These are phyloP conservation scores for Trochalopteron elliotii DNA, from an alignment of 2,113 vertebrate species.

Conservation along the genomic window DNA sequence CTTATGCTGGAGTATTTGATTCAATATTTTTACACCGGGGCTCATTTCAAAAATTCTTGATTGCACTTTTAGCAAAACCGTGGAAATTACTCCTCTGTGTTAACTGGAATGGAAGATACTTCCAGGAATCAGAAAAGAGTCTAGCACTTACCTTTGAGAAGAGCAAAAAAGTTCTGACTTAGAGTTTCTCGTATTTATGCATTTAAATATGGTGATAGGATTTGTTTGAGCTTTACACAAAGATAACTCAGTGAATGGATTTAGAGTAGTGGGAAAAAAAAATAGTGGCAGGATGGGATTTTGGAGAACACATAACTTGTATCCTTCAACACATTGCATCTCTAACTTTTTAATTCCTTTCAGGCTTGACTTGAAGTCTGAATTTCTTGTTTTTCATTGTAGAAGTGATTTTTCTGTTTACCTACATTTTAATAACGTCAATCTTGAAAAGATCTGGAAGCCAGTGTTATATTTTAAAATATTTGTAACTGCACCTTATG, in stretches of 20 bases:
- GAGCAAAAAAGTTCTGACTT: background rate
- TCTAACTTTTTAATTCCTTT: background rate
- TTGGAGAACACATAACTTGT: background rate
- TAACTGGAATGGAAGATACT: background rate
- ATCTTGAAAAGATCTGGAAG: accelerated
- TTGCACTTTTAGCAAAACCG: background rate
- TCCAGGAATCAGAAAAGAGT: background rate
- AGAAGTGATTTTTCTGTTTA: background rate
- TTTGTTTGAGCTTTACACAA: background rate
- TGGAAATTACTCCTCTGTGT: background rate
- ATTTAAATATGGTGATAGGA: background rate
- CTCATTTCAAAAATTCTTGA: background rate
- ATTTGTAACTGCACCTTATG: background rate
- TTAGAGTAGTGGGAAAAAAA: background rate
- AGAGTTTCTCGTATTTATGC: background rate
- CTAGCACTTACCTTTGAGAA: background rate
- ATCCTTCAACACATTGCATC: background rate
- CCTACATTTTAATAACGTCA: background rate
- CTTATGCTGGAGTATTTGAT: background rate
- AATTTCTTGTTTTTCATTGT: background rate
- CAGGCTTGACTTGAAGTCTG: background rate
- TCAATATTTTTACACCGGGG: background rate
- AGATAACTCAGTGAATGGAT: background rate
- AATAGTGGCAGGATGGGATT: background rate
- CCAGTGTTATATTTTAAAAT: background rate